Evolutionary conservation across 2,888 invertebrate genomes (phyloP), one percentile per base, ranked within the genome.

Genomic region (Steinernema hermaphroditum): DNA sequence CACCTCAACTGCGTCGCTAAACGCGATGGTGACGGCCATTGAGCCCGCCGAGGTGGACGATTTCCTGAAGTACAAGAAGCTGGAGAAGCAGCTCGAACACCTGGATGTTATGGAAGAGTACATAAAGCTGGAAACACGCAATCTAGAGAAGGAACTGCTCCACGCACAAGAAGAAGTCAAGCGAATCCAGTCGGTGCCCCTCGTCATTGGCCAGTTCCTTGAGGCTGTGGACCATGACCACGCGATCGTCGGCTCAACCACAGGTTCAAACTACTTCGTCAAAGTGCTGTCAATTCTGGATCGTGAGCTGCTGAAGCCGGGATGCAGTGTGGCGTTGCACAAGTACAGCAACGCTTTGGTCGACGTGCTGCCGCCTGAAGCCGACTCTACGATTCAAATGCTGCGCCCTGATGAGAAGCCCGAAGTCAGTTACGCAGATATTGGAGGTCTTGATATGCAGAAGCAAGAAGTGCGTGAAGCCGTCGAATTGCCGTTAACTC

Each of bases 301-400:
- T 88, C 90, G 97, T 16, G 98, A 99, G 88, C 89, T 98, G 74
- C 88, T 99, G 80, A 97, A 98, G 87, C 96, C 98, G 0, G 96
- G 96, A 0, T 96, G 97, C 16, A 96, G 96, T 79, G 98, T 98
- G 32, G 97, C 97, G 22, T 90, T 98, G 41, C 98, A 98, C 88
- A 98, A 98, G 88, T 97, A 98, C 89, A 96, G 96, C 85, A 98
- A 99, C 91, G 97, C 98, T n/a, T 89, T 98, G 74, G 98, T 98
- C 0, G 98, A 98, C 90, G 97, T 98, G 2, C 89, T 98, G 50
- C 98, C 98, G 4, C 97, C 98, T 0, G 98, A 98, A 89, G 97
- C 97, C 0, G 98, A 98, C 88, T 96, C 96, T 81, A 96, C 95
- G 49, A 98, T 99, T 80, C 95, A 96, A 72, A 97, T 99, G 97